Conservation (phyloP, 2,888 invertebrate species). For the Trachelus iudaicus region DNA sequence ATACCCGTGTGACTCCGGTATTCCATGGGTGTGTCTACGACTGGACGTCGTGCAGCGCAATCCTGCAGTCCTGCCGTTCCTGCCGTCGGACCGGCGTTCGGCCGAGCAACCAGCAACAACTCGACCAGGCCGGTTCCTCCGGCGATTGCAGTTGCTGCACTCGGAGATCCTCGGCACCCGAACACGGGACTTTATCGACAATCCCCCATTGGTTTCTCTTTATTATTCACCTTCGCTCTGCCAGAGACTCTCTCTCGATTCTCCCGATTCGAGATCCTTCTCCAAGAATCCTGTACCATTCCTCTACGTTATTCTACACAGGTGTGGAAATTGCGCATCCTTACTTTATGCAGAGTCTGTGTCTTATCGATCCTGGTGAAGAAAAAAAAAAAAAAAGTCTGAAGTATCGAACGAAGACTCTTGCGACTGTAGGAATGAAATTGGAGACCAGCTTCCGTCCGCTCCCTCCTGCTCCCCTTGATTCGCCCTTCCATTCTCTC, state of each 20-base stretch:
- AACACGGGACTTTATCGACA: not conserved
- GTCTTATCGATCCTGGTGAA: not conserved
- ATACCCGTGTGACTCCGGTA: not conserved
- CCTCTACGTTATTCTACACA: not conserved
- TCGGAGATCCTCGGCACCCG: not conserved
- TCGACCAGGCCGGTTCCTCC: not conserved
- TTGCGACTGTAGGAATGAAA: not conserved
- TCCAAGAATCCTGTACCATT: not conserved
- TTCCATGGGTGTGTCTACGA: constrained; percentile 4
- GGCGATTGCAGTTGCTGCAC: not conserved
- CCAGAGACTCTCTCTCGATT: not conserved
- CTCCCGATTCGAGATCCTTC: not conserved
- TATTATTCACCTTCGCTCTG: not conserved
- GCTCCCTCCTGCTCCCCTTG: not conserved
- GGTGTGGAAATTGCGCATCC: not conserved
- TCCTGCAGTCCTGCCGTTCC: not conserved
- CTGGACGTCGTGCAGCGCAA: not conserved
- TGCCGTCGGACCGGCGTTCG: not conserved
- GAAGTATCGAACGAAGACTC: not conserved
- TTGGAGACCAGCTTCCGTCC: not conserved
- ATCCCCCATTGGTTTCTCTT: not conserved
- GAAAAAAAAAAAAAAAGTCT: not conserved
- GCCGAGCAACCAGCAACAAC: not conserved
- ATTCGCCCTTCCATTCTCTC: not conserved
- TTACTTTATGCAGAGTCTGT: not conserved